Conservation (phyloP, 1,140 invertebrate species). For the Glossosoma conforme region DNA sequence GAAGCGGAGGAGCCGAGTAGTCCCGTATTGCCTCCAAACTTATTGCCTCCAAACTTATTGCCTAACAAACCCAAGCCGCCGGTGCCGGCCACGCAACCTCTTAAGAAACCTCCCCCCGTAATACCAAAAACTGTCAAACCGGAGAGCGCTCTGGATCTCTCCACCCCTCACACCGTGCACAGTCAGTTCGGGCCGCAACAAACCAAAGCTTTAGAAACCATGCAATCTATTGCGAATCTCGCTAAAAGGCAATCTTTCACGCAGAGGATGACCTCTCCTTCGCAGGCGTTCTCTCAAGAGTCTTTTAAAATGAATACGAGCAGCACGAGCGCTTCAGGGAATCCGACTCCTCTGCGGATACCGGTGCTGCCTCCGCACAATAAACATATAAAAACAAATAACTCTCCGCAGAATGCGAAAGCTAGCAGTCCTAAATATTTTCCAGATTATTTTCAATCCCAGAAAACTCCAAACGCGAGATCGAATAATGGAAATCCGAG, state of each 20-base stretch:
- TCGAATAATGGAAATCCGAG: constrained; percentile 13
- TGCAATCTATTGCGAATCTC: constrained; percentile 49
- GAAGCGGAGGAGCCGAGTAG: too few species aligned
- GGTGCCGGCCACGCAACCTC: constrained; percentile 15
- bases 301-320: constrained; percentile 23
- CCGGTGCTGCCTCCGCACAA: constrained; percentile 15
- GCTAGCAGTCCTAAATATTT: constrained; percentile 27
- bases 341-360: constrained; percentile 20
- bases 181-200: constrained; percentile 44
- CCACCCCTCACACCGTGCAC: constrained; percentile 44
- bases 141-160: constrained; percentile 46
- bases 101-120: constrained; percentile 22
- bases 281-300: constrained; percentile 22
- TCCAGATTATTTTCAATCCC: constrained; percentile 24
- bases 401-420: not conserved
- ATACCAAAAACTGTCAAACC: constrained; percentile 28
- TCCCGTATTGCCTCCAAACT: too few species aligned
- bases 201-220: constrained; percentile 47
- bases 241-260: constrained; percentile 43
- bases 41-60: too few species aligned
- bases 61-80: not conserved
- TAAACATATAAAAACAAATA: constrained; percentile 16
- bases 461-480: constrained; percentile 6
- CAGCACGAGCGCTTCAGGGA: constrained; percentile 6
- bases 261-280: constrained; percentile 20